These are phyloP conservation scores for Bagarius yarrelli DNA, from an alignment of 2,113 vertebrate genomes.

Conservation along the genomic window DNA sequence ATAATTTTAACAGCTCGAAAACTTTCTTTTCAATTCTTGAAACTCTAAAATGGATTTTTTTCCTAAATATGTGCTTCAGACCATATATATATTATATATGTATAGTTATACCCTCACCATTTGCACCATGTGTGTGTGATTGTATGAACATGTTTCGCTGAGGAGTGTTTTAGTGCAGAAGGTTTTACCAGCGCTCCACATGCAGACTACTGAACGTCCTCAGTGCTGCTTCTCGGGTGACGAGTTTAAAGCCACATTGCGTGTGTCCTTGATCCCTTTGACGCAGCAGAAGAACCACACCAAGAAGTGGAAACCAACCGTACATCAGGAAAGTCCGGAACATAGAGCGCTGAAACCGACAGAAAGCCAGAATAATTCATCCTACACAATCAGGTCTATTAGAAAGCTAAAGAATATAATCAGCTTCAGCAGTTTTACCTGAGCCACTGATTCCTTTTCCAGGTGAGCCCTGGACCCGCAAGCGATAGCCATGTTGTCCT, in stretches of 20 bases:
- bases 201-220: slow-evolving; percentile 87
- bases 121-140: neutral
- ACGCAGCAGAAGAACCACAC: slow-evolving; percentile 98
- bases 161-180: neutral
- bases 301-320: slow-evolving; percentile 96
- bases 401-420: neutral
- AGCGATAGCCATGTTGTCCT: slow-evolving; percentile 91
- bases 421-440: slow-evolving; percentile 67
- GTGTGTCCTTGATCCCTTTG: slow-evolving; percentile 90
- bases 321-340: slow-evolving; percentile 94
- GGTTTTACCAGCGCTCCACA: slow-evolving; percentile 87
- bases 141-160: neutral
- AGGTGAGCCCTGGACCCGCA: slow-evolving; percentile 96
- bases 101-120: too few relatives aligned
- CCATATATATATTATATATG: neutral
- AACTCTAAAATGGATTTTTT: neutral
- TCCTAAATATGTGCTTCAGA: neutral
- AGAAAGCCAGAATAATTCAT: neutral
- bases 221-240: slow-evolving; percentile 87
- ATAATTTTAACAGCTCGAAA: too few relatives aligned
- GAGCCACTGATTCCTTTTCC: slow-evolving; percentile 87
- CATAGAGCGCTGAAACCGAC: slow-evolving; percentile 79
- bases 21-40: neutral
- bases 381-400: neutral
- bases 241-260: slow-evolving; percentile 94